phyloP scores from a whole-genome alignment of 2,113 vertebrate species.

The Aldabrachelys gigantea region DNA sequence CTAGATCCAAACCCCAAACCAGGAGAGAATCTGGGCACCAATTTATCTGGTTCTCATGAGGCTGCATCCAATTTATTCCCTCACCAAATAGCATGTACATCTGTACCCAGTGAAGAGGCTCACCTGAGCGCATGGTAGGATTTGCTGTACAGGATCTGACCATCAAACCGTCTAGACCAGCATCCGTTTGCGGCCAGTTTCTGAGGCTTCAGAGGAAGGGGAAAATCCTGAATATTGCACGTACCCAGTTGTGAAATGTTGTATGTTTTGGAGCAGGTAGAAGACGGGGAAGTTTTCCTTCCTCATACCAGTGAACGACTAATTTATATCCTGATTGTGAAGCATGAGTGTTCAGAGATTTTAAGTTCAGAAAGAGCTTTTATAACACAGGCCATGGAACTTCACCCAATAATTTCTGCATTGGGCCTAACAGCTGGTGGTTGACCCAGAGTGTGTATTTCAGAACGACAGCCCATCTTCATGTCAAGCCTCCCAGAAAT shows the following conservation, averaged over 20 bases:
- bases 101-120: rapidly evolving
- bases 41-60: rapidly evolving
- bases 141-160: background rate
- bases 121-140: rapidly evolving
- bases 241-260: background rate
- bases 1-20: background rate
- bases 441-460: background rate
- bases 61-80: background rate
- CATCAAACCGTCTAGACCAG: background rate
- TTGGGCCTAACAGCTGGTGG: rapidly evolving
- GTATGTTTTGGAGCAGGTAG: constrained; percentile 68
- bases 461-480: background rate
- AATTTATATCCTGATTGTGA: constrained; percentile 72
- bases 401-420: background rate
- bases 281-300: constrained; percentile 72
- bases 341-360: constrained; percentile 57
- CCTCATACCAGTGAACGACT: constrained; percentile 61
- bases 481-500: background rate
- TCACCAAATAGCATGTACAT: background rate
- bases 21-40: background rate
- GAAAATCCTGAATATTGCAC: background rate
- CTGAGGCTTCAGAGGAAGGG: background rate
- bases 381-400: background rate
- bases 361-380: constrained; percentile 35
- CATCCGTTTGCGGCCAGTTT: background rate